A percentile compares a stretch with the other conserved stretches of the same genome.
These are phyloP conservation scores for Dusona sp. DNA, from an alignment of 2,888 invertebrate genomes.

Conservation along the genomic window DNA sequence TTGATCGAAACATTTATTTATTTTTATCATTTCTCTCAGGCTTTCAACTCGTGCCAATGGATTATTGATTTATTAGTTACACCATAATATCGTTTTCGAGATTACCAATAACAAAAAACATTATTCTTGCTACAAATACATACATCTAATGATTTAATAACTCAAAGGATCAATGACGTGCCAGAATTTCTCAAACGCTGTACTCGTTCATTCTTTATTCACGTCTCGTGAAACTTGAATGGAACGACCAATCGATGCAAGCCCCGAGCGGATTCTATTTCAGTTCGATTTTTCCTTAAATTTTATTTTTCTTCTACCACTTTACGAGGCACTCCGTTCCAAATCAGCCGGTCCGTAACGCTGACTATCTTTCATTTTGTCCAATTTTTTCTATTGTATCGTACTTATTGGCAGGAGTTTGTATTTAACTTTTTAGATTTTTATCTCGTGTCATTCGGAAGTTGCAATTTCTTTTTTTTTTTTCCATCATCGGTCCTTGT, in stretches of 20 bases:
- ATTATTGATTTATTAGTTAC: neutral
- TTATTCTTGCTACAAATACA: neutral
- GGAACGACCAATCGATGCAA: conserved; percentile 49
- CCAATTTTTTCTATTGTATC: neutral
- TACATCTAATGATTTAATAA: neutral
- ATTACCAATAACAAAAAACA: neutral
- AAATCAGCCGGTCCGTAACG: neutral
- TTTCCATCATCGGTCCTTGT: too few relatives aligned
- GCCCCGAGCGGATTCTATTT: conserved; percentile 55
- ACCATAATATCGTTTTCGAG: neutral
- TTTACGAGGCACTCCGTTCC: neutral
- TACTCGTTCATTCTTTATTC: conserved; percentile 37
- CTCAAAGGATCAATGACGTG: neutral
- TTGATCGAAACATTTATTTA: neutral
- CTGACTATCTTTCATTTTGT: neutral
- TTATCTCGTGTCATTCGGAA: neutral
- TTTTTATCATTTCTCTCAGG: neutral
- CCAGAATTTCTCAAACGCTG: neutral
- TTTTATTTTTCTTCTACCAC: conserved; percentile 36
- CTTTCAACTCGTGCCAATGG: neutral
- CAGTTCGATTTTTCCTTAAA: conserved; percentile 46
- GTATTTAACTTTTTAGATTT: neutral
- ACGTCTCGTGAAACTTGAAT: conserved; percentile 57
- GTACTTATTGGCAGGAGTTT: neutral
- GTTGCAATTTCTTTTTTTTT: too few relatives aligned